Evolutionary conservation across 2,113 vertebrate species (phyloP), one percentile per base, ranked within the genome.

Genomic region (Arothron firmamentum): DNA sequence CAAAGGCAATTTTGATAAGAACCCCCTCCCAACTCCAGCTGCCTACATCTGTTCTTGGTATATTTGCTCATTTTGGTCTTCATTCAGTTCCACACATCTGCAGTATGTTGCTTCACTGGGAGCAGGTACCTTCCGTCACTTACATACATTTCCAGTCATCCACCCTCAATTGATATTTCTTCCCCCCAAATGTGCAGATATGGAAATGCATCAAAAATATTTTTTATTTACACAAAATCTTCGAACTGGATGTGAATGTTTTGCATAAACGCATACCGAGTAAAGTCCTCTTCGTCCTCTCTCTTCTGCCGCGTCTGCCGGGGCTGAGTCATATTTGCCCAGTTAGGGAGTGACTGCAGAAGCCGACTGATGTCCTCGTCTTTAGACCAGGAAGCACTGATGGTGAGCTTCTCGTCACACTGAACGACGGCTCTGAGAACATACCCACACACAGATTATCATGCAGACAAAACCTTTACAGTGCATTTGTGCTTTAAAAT

Each of bases 341-440:
- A 99, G 87, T 96, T 99, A 6, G 95, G 94, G 13, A 99, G 92
- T 0, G 97, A 99, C 81, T 94, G 95, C 56, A 99, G 88, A 67
- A 99, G 90, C 20, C 97, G 91, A 78, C 94, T 98, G 83, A 99
- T 99, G 21, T 99, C 97, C 2, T 99, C 97, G 1, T 99, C 97
- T 86, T 99, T 99, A 38, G 96, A 93, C 96, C 97, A 99, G 19
- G 96, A 98, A 0, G 95, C 95, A 8, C 96, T 98, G 83, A 99
- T 98, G 70, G 94, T 96, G 77, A 98, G 86, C 76, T 98, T 98
- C 65, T 99, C 96, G 20, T 98, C 97, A 0, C 92, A 94, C 62
- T 98, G 96, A 62, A 94, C 95, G 0, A 98, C 92, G 53, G 72
- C 86, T 86, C 96, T 99, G 62, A 28, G 28, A n/a, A 70, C 25